Evolutionary conservation across 2,888 invertebrate species (phyloP).

Genomic region (Coleophora deauratella): DNA sequence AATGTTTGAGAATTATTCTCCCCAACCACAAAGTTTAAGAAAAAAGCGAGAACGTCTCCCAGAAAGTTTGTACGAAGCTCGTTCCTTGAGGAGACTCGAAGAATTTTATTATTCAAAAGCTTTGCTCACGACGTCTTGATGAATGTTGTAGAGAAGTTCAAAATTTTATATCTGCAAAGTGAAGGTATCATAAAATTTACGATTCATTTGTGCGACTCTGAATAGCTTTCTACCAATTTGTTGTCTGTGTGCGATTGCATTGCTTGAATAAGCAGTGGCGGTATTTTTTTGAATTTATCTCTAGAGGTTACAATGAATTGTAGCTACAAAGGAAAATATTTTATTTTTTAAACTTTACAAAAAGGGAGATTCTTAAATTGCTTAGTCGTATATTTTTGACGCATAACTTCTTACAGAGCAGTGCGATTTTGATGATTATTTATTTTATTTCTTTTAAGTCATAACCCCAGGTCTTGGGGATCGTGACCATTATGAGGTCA

Average conservation of each 20-base stretch:
- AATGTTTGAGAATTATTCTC: slow-evolving; percentile 34
- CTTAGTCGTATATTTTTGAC: too few relatives aligned
- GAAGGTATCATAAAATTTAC: slow-evolving; percentile 45
- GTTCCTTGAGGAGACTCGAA: slow-evolving; percentile 13
- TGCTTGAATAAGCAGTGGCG: slow-evolving; percentile 3
- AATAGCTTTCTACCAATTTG: slow-evolving; percentile 32
- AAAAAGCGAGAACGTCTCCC: slow-evolving; percentile 2
- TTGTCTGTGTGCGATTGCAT: slow-evolving; percentile 16
- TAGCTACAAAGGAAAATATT: too few relatives aligned
- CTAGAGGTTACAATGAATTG: too few relatives aligned
- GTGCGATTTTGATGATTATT: too few relatives aligned
- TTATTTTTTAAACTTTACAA: too few relatives aligned
- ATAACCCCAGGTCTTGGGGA: too few relatives aligned
- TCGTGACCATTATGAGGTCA: too few relatives aligned
- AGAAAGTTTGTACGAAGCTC: neutral
- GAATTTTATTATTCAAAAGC: slow-evolving; percentile 65
- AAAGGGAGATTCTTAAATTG: too few relatives aligned
- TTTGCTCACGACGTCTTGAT: slow-evolving; percentile 61
- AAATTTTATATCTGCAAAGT: slow-evolving; percentile 52
- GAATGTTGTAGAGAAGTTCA: slow-evolving; percentile 62
- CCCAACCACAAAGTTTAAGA: slow-evolving; percentile 31
- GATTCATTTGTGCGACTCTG: slow-evolving; percentile 28
- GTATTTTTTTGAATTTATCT: too few relatives aligned
- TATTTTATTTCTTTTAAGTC: too few relatives aligned
- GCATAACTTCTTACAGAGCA: too few relatives aligned